Base-by-base conservation (phyloP, 1,140 invertebrate species). In the Anastrepha obliqua region DNA sequence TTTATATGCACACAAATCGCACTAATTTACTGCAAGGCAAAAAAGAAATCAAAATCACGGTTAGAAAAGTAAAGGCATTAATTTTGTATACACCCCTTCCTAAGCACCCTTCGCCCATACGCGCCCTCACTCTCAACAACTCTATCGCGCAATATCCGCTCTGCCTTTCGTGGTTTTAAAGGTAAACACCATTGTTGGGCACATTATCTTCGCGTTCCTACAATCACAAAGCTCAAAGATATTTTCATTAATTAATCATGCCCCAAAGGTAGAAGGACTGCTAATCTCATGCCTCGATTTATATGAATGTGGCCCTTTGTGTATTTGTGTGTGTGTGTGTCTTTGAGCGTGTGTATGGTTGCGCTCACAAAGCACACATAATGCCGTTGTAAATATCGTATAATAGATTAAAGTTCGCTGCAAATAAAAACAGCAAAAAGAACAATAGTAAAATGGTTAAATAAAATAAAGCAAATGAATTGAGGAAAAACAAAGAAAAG, bases 211-310 rank as follows among this genome's bases (percentile, higher is more conserved):
- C 9, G 64, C 29, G 9, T 4, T 1, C 42, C 44, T 1, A 44
- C 42, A 62, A 62, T 62, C 64, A 81, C 47, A 8, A 5, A 20
- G 7, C 17, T 7, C 47, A 13, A 6, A n/a, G 17, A 51, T 81
- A 55, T 81, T 81, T 81, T 81, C 74, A 81, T 81, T 81, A 81
- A 81, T 81, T 81, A 81, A 81, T 81, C 74, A 81, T 81, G 74
- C 17, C 74, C 44, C 47, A 51, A 29, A 81, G 47, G 44, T 55
- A 29, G 29, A 29, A 29, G 55, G 47, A 58, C 42, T 39, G 42
- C 67, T 70, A 47, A 81, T 81, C 47, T 11, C 74, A 9, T 47
- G 17, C 74, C 47, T 11, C 47, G 44, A n/a, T 81, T 81, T 11
- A 17, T 20, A n/a, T 29, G 42, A 74, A 74, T n/a, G 70, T 47